Evolutionary conservation across 2,888 invertebrate species (phyloP), one percentile per base, ranked within the genome.

Genomic region (Escarpia spicata): DNA sequence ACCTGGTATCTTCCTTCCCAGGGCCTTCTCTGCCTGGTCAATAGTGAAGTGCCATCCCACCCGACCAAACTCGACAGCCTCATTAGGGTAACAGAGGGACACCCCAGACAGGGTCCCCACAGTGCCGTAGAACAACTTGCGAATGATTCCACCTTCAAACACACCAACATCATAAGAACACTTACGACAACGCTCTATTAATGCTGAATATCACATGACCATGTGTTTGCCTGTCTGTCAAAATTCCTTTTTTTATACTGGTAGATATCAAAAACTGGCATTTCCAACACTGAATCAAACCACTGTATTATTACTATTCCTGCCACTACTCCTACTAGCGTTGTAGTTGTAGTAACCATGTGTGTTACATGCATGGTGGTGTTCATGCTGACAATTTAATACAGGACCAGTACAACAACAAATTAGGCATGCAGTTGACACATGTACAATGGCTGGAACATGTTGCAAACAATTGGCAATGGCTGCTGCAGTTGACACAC

Each of bases 21-120:
- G 26, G 15, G 26, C 75, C 26, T 92, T 60, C 60, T 58, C n/a
- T 58, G 93, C 93, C 60, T 93, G 92, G n/a, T 93, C 92, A 44
- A 92, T 91, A 0, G 93, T 92, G 52, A 92, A 90, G 10, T 94
- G 93, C 93, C 94, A 95, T 37, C 93, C 94, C n/a, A 92, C 90
- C 31, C 91, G 92, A 4, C 94, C 60, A 44, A 95, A 92, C 26
- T 94, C 94, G 3, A 95, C 94, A 52, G 95, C 95, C 92, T 95
- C 94, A 58, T 95, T 94, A 2, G 96, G 96, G 92, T 96, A 96
- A 93, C 96, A 95, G 12, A 96, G 58, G 3, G 95, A 93, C 3
- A 95, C 94, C 9, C 96, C 95, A 90, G 94, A 94, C n/a, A 94
- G 75, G 75, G 95, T 93, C 9, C 93, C 94, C 12, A 94, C 92